Percentiles rank a stretch among this genome's conserved stretches.
Conservation (phyloP, 2,797 vertebrate genomes). For the Phaenicophaeus curvirostris region DNA sequence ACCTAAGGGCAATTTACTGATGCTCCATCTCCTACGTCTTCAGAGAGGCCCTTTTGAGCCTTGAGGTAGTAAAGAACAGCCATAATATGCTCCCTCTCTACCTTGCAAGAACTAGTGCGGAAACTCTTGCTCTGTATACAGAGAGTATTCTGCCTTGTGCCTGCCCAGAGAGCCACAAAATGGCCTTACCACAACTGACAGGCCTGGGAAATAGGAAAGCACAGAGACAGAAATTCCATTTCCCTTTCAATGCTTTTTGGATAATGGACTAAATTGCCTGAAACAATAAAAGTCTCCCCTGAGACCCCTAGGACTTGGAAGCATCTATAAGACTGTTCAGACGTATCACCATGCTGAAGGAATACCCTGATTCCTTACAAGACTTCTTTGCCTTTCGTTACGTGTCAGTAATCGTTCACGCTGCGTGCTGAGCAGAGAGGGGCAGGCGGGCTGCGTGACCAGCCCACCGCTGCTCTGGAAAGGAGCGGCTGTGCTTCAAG, state of each 20-base stretch:
- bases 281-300: background rate
- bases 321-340: background rate
- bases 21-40: background rate
- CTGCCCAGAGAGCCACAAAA: background rate
- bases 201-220: background rate
- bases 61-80: background rate
- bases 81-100: background rate
- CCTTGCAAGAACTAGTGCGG: background rate
- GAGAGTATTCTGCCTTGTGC: background rate
- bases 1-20: constrained; percentile 29
- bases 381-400: background rate
- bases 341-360: background rate
- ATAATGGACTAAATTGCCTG: background rate
- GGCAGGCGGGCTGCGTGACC: background rate
- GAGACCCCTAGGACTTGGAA: background rate
- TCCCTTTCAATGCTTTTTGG: background rate
- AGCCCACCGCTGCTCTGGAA: background rate
- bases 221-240: background rate
- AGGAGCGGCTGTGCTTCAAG: rapidly evolving
- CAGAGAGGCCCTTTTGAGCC: background rate
- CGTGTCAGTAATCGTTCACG: rapidly evolving
- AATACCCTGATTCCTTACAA: rapidly evolving
- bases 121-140: background rate
- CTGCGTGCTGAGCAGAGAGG: rapidly evolving
- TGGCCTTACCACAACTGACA: rapidly evolving